Conservation (phyloP, 2,888 invertebrate genomes). For the Chironomus tentans region DNA sequence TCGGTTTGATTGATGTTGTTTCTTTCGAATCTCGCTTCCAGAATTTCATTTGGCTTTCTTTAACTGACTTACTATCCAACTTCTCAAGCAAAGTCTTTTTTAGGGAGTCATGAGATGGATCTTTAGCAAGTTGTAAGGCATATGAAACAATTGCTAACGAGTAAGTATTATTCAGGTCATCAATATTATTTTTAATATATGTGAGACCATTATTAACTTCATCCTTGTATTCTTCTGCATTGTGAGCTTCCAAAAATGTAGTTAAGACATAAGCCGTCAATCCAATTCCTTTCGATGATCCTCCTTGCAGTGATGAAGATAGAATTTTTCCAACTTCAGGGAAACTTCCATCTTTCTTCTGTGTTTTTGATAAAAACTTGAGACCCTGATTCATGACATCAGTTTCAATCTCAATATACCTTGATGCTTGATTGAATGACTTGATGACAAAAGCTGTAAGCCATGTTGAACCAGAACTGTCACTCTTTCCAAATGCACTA, state of each 20-base stretch:
- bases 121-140: conserved; percentile 58
- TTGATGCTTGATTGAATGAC: conserved; percentile 48
- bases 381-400: conserved; percentile 45
- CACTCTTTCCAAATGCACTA: no score
- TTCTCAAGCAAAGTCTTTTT: conserved; percentile 42
- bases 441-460: no score
- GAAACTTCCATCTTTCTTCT: conserved; percentile 61
- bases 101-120: conserved; percentile 32
- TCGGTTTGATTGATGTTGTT: background rate
- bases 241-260: conserved; percentile 52
- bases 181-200: conserved; percentile 31
- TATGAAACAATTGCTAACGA: conserved; percentile 52
- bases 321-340: conserved; percentile 44
- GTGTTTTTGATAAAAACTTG: conserved; percentile 47
- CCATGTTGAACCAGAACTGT: no score
- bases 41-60: no score
- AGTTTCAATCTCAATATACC: conserved; percentile 47
- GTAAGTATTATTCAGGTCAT: conserved; percentile 43
- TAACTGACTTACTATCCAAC: background rate
- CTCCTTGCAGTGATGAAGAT: conserved; percentile 47
- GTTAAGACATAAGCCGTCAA: conserved; percentile 61
- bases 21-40: no score
- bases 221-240: conserved; percentile 37
- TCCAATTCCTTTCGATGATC: conserved; percentile 49
- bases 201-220: conserved; percentile 62